Conservation (phyloP, 2,888 invertebrate genomes). For the Galerucella nymphaeae region DNA sequence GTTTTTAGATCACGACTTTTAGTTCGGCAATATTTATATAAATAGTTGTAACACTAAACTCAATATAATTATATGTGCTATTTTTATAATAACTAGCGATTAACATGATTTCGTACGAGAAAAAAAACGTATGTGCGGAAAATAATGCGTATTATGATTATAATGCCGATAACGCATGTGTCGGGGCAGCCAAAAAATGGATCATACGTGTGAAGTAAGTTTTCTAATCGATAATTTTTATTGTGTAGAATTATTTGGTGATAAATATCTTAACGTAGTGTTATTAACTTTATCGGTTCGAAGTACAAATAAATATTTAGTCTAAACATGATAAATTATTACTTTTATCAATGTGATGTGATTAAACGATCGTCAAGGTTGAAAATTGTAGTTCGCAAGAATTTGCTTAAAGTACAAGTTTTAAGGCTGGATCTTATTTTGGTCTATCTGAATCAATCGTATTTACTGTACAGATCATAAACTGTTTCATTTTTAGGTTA, state of each 20-base stretch:
- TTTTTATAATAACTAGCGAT: not conserved
- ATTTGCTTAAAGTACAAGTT: no score
- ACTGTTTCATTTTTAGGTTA: no score
- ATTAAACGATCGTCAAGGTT: no score
- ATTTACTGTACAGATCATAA: no score
- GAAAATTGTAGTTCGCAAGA: no score
- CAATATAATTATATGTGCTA: not conserved
- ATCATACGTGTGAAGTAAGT: conserved; percentile 35
- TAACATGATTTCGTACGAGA: conserved; percentile 6
- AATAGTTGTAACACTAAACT: not conserved
- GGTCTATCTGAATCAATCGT: no score
- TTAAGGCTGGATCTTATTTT: no score
- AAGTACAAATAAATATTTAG: no score
- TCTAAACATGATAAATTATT: no score
- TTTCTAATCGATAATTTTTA: conserved; percentile 1
- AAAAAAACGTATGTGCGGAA: not conserved
- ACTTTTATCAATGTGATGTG: no score
- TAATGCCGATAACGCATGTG: conserved; percentile 18
- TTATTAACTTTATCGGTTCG: no score
- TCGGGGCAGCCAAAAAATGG: conserved; percentile 31
- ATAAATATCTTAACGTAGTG: not conserved
- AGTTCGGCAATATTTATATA: not conserved
- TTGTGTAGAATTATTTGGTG: not conserved
- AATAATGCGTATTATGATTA: not conserved
- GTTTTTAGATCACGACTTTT: not conserved